Conservation (phyloP, 2,888 invertebrate genomes). For the Coenonympha arcania region DNA sequence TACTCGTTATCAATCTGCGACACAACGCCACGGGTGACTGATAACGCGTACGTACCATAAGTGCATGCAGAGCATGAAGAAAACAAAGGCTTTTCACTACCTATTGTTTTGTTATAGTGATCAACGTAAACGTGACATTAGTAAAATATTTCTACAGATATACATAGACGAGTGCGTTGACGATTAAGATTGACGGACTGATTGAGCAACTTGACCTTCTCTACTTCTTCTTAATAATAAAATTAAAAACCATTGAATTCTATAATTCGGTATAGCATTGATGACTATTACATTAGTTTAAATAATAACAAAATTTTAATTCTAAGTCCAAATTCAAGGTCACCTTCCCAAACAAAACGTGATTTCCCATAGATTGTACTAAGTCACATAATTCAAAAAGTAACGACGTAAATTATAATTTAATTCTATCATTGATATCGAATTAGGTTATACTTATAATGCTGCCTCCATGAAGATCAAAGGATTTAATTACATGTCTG, state of each 20-base stretch:
- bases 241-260: background rate
- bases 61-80: slow-evolving; percentile 6
- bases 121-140: background rate
- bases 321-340: no score
- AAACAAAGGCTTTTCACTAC: slow-evolving; percentile 28
- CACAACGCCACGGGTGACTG: slow-evolving; percentile 26
- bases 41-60: slow-evolving; percentile 21
- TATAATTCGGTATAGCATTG: background rate
- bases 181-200: no score
- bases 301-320: no score
- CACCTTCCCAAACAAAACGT: background rate
- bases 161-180: no score
- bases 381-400: background rate
- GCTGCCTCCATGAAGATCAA: slow-evolving; percentile 6
- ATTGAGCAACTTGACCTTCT: background rate
- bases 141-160: no score
- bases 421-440: background rate
- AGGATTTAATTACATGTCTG: slow-evolving; percentile 48
- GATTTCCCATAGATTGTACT: background rate
- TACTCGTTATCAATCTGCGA: slow-evolving; percentile 32
- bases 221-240: background rate
- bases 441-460: background rate
- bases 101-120: slow-evolving; percentile 7
- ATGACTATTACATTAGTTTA: no score
- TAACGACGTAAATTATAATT: background rate